These are phyloP conservation scores for Tylochromis polylepis DNA, from an alignment of 2,113 vertebrate species.

Conservation along the genomic window DNA sequence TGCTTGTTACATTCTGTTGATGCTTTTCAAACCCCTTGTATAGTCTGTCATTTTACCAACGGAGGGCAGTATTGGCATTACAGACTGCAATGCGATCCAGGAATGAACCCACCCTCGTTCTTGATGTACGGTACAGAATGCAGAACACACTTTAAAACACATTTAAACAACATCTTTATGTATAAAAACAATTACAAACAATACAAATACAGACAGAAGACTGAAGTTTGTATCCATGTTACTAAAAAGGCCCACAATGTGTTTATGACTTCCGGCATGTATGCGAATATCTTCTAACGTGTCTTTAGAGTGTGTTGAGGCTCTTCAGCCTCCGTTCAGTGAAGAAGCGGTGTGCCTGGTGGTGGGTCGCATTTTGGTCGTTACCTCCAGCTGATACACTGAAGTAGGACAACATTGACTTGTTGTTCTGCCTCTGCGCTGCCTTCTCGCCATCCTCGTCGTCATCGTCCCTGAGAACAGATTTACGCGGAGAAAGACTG, in stretches of 20 bases:
- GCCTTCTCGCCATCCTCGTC: conserved; percentile 67
- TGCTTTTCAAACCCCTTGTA: not conserved
- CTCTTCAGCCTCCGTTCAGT: conserved; percentile 78
- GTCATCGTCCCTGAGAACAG: conserved; percentile 76
- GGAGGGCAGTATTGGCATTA: conserved; percentile 28
- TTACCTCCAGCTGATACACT: conserved; percentile 34
- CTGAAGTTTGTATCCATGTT: not conserved
- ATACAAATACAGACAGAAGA: not conserved
- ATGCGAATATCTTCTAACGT: not conserved
- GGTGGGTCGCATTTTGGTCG: conserved; percentile 7
- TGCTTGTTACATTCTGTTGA: not conserved
- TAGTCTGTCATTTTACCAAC: not conserved
- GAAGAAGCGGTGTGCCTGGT: conserved; percentile 81
- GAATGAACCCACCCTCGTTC: not conserved
- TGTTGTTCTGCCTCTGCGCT: conserved; percentile 64
- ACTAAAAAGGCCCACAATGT: not conserved
- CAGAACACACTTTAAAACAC: not conserved
- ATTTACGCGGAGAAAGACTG: not conserved
- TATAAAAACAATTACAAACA: not conserved
- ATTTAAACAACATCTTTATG: not conserved
- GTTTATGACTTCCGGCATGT: not conserved
- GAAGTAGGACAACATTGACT: conserved; percentile 77
- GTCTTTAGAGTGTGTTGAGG: conserved; percentile 61
- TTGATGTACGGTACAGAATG: not conserved
- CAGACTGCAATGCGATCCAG: not conserved